Evolutionary conservation across 2,888 invertebrate genomes (phyloP).

Genomic region (Machimus rusticus): DNA sequence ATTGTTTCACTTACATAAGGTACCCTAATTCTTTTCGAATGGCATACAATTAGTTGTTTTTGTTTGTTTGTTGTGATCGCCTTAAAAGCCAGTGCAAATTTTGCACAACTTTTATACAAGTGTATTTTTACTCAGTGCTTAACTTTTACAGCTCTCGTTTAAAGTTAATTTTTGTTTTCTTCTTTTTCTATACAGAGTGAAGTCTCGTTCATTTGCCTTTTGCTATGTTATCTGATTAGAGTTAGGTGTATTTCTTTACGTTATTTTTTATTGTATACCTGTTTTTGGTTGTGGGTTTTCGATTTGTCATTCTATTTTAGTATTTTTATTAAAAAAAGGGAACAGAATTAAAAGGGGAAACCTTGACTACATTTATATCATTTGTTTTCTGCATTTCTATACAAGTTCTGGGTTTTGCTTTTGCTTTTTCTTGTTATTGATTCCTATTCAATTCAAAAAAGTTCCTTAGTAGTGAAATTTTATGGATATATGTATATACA

Average conservation of each 20-base stretch:
- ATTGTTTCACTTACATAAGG: slow-evolving; percentile 1
- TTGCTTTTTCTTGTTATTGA: background rate
- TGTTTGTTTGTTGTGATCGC: background rate
- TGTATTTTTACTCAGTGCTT: background rate
- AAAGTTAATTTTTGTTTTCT: background rate
- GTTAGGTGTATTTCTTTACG: background rate
- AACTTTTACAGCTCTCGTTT: background rate
- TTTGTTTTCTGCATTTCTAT: slow-evolving; percentile 4
- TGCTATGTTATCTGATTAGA: background rate
- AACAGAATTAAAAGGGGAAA: slow-evolving; percentile 32
- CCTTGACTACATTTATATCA: slow-evolving; percentile 10
- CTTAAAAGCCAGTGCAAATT: slow-evolving; percentile 18
- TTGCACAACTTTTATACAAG: slow-evolving; percentile 1
- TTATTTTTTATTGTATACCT: slow-evolving; percentile 20
- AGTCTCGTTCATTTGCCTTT: background rate
- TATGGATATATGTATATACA: slow-evolving; percentile 15
- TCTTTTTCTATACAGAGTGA: slow-evolving; percentile 25
- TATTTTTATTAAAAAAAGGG: background rate
- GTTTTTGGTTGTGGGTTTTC: slow-evolving; percentile 11
- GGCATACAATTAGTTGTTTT: background rate
- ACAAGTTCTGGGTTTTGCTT: background rate
- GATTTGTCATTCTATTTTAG: slow-evolving; percentile 19
- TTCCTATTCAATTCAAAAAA: slow-evolving; percentile 25
- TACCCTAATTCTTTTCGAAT: slow-evolving; percentile 23
- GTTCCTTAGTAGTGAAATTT: slow-evolving; percentile 2